Evolutionary conservation across 1,140 invertebrate genomes (phyloP), one percentile per base, ranked within the genome.

Genomic region (Periplaneta americana): DNA sequence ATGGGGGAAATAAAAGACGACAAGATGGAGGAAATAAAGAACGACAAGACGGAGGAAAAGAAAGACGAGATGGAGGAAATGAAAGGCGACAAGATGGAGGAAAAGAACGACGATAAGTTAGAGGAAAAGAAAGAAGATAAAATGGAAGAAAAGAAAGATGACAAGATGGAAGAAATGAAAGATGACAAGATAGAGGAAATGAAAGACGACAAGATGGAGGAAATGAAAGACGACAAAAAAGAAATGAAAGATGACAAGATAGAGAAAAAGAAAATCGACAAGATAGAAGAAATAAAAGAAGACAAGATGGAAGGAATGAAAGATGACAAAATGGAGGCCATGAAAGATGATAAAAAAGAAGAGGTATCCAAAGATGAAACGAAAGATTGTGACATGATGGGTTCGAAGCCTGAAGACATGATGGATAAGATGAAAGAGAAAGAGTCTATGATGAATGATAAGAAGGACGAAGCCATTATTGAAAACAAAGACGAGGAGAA

Each of bases 191-290:
- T 39, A 17, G 37, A 39, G 4, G 1, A 11, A 39, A 39, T 34
- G 78, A 78, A 48, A 82, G 39, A 74, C 76, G 35, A 81, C 36
- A 22, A 80, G 82, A 34, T 80, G 37, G 37, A 39, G 37, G 37
- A 1, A 39, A 39, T 4, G 4, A 6, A 39, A 39, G 5, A 2
- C 18, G 37, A 39, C 37, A 39, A 39, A 1, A 4, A 39, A 39
- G 18, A 79, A 39, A 83, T 84, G 79, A 82, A 84, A 80, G 85
- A 85, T n/a, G n/a, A n/a, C n/a, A n/a, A n/a, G n/a, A n/a, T n/a
- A 87, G 89, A 84, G 87, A 86, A 57, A 88, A 89, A 80, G 89
- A 90, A 83, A 88, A 48, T 85, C 13, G 83, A n/a, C n/a, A n/a
- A 87, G 31, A 84, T 85, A 77, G 37, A 34, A 34, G 22, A 81